These are phyloP conservation scores for Pocillopora grandis DNA, from an alignment of 92 coral and sea anemone species.

Conservation along the genomic window DNA sequence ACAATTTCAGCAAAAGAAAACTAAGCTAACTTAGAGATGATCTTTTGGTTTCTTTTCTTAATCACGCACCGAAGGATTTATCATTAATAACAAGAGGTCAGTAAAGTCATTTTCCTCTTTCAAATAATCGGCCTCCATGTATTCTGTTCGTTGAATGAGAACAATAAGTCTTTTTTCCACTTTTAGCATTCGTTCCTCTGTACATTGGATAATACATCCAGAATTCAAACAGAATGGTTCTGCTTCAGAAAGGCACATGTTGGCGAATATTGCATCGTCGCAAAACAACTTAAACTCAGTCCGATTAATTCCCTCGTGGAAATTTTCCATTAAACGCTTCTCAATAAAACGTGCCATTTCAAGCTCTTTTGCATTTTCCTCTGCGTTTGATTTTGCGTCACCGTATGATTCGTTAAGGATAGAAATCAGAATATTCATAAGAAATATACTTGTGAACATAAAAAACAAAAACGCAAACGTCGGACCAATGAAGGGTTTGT, in stretches of 20 bases:
- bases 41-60: too few species aligned
- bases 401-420: slow-evolving; percentile 37
- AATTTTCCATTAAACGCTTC: neutral
- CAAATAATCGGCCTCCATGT: neutral
- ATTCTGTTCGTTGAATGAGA: neutral
- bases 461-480: slow-evolving; percentile 18
- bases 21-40: too few species aligned
- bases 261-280: neutral
- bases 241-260: slow-evolving; percentile 15
- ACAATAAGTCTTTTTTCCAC: neutral
- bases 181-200: neutral
- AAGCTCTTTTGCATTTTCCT: slow-evolving; percentile 16
- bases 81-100: neutral
- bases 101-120: neutral
- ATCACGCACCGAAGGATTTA: neutral
- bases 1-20: too few species aligned
- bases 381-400: slow-evolving; percentile 19
- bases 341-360: slow-evolving; percentile 46
- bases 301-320: neutral
- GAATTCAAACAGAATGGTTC: slow-evolving; percentile 16
- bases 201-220: neutral
- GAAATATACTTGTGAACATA: slow-evolving; percentile 22
- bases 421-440: slow-evolving; percentile 32
- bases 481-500: slow-evolving; percentile 18
- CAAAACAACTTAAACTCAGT: slow-evolving; percentile 2